Evolutionary conservation across 2,113 vertebrate genomes (phyloP).

Genomic region (Hydrochoerus hydrochaeris): DNA sequence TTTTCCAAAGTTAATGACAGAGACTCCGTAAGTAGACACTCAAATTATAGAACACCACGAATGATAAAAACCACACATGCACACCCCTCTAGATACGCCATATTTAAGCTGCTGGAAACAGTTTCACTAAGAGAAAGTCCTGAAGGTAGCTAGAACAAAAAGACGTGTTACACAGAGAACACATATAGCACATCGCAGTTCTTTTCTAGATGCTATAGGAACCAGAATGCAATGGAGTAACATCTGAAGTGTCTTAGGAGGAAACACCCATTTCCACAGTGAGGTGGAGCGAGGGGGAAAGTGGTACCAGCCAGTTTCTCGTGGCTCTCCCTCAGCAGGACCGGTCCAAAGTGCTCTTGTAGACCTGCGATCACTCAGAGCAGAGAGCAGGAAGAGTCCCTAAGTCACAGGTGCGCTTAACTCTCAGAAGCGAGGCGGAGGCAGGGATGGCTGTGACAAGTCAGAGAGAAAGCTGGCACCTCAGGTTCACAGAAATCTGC

Average conservation of each 20-base stretch:
- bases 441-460: background rate
- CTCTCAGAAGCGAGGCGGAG: background rate
- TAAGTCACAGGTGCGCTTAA: background rate
- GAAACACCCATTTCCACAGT: background rate
- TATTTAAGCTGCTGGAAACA: background rate
- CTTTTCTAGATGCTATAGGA: background rate
- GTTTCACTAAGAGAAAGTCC: background rate
- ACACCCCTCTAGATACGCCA: background rate
- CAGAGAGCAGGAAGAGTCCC: background rate
- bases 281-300: too few relatives aligned
- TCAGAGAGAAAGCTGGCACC: background rate
- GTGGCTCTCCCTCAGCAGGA: background rate
- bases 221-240: background rate
- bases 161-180: background rate
- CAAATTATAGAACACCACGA: background rate
- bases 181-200: background rate
- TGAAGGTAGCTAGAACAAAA: background rate
- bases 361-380: background rate
- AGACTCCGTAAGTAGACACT: background rate
- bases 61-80: background rate
- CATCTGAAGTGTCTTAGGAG: background rate
- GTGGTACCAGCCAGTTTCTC: background rate
- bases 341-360: background rate
- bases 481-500: background rate
- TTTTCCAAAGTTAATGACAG: conserved; percentile 18